Conservation (phyloP, 2,797 vertebrate species). For the Poecilia velifera region DNA sequence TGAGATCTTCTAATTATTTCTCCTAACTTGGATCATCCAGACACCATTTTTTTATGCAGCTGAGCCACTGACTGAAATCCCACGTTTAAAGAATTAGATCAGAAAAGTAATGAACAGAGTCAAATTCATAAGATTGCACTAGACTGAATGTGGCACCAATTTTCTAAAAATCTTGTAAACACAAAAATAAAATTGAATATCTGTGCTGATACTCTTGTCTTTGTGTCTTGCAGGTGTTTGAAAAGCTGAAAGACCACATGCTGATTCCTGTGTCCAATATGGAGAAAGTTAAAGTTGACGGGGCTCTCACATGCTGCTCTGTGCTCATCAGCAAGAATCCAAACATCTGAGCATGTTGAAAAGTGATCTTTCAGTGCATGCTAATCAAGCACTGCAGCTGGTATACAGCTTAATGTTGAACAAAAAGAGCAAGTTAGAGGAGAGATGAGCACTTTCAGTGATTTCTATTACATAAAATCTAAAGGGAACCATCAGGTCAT, state of each 20-base stretch:
- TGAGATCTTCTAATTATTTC: not conserved
- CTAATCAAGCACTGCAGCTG: slow-evolving; percentile 25
- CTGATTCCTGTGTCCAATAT: slow-evolving; percentile 88
- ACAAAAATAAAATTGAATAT: not conserved
- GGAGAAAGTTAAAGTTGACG: slow-evolving; percentile 91
- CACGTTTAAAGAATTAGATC: not conserved
- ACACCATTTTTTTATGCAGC: not conserved
- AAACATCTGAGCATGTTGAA: slow-evolving; percentile 76
- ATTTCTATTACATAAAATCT: slow-evolving; percentile 7
- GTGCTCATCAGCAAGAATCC: slow-evolving; percentile 91
- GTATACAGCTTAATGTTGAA: slow-evolving; percentile 13
- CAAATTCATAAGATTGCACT: not conserved
- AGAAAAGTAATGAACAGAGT: not conserved
- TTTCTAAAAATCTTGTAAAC: not conserved
- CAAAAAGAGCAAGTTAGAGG: slow-evolving; percentile 15
- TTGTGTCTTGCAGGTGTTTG: slow-evolving; percentile 85
- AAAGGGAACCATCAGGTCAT: not conserved
- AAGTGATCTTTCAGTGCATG: slow-evolving; percentile 18
- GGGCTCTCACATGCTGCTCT: slow-evolving; percentile 90
- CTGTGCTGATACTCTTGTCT: not conserved
- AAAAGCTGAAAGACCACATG: slow-evolving; percentile 95
- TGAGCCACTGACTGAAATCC: not conserved
- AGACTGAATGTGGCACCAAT: not conserved
- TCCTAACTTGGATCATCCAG: not conserved
- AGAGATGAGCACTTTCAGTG: slow-evolving; percentile 8